These are phyloP conservation scores for Noctua janthe DNA, from an alignment of 2,888 invertebrate species.

Conservation along the genomic window DNA sequence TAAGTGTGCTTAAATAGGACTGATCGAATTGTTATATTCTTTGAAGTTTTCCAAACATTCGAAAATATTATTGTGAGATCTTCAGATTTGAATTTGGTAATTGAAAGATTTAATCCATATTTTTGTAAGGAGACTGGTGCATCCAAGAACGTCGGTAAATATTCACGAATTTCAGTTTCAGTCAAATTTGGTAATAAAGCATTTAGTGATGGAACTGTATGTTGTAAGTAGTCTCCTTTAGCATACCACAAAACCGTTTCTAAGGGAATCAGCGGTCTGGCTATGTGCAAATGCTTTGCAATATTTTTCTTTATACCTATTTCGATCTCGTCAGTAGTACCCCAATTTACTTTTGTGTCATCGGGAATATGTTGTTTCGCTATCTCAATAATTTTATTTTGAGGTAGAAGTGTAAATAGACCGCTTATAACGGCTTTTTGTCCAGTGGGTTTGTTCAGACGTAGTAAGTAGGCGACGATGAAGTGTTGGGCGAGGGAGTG, in stretches of 20 bases:
- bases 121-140: slow-evolving; percentile 79
- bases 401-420: slow-evolving; percentile 74
- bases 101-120: slow-evolving; percentile 75
- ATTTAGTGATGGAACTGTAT: slow-evolving; percentile 78
- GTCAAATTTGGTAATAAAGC: slow-evolving; percentile 77
- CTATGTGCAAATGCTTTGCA: slow-evolving; percentile 76
- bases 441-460: slow-evolving; percentile 70
- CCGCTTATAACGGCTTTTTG: slow-evolving; percentile 73
- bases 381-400: slow-evolving; percentile 70
- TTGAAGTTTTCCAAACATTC: slow-evolving; percentile 74
- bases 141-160: slow-evolving; percentile 72
- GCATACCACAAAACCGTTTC: slow-evolving; percentile 77
- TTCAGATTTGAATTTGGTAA: slow-evolving; percentile 69
- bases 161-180: slow-evolving; percentile 62
- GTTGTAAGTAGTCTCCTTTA: slow-evolving; percentile 83
- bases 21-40: slow-evolving; percentile 73
- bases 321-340: slow-evolving; percentile 70
- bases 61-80: slow-evolving; percentile 72
- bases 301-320: slow-evolving; percentile 78
- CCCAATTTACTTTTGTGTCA: slow-evolving; percentile 78
- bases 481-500: slow-evolving; percentile 75
- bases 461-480: slow-evolving; percentile 67
- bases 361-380: slow-evolving; percentile 75
- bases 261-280: slow-evolving; percentile 76
- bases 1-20: slow-evolving; percentile 74